These are phyloP conservation scores for Euclidia mi DNA, from an alignment of 2,888 invertebrate genomes.

Conservation along the genomic window DNA sequence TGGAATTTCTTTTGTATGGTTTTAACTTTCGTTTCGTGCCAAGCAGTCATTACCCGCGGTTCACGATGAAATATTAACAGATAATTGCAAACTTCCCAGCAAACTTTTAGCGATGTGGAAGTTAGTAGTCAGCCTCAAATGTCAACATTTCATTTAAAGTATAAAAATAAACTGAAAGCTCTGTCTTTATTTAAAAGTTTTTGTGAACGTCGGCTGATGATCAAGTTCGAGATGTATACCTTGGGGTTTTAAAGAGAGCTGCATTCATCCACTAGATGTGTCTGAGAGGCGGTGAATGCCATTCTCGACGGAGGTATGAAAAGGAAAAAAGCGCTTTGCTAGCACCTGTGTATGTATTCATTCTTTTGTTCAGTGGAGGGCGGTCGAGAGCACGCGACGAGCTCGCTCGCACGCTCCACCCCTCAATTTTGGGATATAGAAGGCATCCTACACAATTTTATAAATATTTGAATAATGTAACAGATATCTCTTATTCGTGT, in stretches of 20 bases:
- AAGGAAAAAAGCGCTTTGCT: constrained; percentile 72
- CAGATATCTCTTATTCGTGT: constrained; percentile 16
- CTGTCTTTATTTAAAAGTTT: constrained; percentile 17
- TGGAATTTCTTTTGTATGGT: constrained; percentile 42
- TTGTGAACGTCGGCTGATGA: constrained; percentile 24
- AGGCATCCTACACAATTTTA: constrained; percentile 14
- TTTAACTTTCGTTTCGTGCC: constrained; percentile 46
- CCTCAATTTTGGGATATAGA: constrained; percentile 42
- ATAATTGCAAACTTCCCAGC: constrained; percentile 28
- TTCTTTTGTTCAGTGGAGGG: constrained; percentile 73
- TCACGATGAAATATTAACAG: constrained; percentile 27
- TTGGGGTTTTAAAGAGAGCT: constrained; percentile 64
- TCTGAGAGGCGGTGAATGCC: constrained; percentile 72
- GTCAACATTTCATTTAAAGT: constrained; percentile 12
- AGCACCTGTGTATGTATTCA: constrained; percentile 74
- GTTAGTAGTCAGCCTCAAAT: constrained; percentile 9
- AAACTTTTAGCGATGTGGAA: constrained; percentile 13
- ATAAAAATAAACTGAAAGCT: constrained; percentile 12
- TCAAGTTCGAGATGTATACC: constrained; percentile 45
- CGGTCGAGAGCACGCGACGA: constrained; percentile 62
- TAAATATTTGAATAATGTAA: constrained; percentile 22
- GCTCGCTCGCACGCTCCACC: constrained; percentile 38
- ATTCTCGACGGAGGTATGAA: constrained; percentile 72
- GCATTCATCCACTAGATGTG: constrained; percentile 69
- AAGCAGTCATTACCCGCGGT: constrained; percentile 23